Conservation (phyloP, 2,113 vertebrate species). For the Myiozetetes cayanensis region DNA sequence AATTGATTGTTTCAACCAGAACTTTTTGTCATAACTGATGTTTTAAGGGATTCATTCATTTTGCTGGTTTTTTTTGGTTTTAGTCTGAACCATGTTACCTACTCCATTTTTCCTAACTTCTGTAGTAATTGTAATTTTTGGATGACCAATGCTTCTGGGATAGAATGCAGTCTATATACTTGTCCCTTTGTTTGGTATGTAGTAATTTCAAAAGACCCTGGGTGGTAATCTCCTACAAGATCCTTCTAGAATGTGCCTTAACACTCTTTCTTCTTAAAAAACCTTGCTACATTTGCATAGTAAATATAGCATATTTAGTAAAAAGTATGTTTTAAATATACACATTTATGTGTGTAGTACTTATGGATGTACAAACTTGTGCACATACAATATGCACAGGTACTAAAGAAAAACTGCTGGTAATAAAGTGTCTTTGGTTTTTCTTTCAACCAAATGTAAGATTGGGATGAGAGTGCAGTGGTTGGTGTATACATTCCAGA, state of each 20-base stretch:
- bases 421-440: not conserved
- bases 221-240: not conserved
- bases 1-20: not conserved
- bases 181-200: not conserved
- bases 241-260: not conserved
- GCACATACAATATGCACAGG: not conserved
- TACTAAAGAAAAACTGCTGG: not conserved
- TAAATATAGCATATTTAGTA: not conserved
- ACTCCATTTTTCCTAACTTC: not conserved
- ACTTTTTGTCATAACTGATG: not conserved
- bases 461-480: not conserved
- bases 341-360: not conserved
- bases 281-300: accelerated
- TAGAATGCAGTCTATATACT: not conserved
- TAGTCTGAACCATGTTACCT: not conserved
- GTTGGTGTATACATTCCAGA: not conserved
- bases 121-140: not conserved
- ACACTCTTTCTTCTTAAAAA: not conserved
- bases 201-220: not conserved
- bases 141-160: not conserved
- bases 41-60: not conserved
- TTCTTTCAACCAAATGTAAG: not conserved
- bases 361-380: not conserved
- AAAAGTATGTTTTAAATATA: not conserved
- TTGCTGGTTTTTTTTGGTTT: not conserved